Percentiles rank a stretch among this genome's conserved stretches.
Conservation (phyloP, 2,888 invertebrate genomes). For the Cinara cedri region DNA sequence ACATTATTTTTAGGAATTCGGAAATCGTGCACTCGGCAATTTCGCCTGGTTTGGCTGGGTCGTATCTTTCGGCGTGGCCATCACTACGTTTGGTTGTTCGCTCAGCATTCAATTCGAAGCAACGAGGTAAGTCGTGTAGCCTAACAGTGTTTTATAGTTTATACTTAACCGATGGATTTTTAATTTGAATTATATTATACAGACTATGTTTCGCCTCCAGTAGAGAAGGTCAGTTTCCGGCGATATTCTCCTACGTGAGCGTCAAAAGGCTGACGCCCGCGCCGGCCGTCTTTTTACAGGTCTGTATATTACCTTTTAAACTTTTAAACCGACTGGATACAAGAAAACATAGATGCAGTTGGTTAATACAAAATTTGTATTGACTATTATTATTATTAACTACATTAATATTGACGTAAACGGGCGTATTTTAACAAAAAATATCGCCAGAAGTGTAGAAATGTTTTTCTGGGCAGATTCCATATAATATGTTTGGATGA, state of each 20-base stretch:
- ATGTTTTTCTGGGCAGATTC: too few species aligned
- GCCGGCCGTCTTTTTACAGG: constrained; percentile 82
- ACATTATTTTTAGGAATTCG: constrained; percentile 66
- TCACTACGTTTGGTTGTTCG: constrained; percentile 80
- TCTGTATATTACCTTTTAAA: too few species aligned
- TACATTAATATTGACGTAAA: too few species aligned
- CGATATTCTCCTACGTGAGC: constrained; percentile 80
- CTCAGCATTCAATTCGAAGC: constrained; percentile 79
- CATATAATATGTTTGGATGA: too few species aligned
- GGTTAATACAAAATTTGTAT: too few species aligned
- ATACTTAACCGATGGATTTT: background rate
- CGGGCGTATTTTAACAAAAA: too few species aligned
- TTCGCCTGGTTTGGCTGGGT: constrained; percentile 71
- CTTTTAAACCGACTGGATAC: too few species aligned
- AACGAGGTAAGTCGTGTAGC: constrained; percentile 66
- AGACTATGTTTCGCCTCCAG: constrained; percentile 85
- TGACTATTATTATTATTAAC: too few species aligned
- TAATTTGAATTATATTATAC: constrained; percentile 58
- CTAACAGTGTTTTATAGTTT: too few species aligned
- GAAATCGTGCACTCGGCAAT: constrained; percentile 71
- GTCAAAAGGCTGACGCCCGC: constrained; percentile 76
- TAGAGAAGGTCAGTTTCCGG: constrained; percentile 79
- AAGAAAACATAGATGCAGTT: too few species aligned
- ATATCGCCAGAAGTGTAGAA: too few species aligned
- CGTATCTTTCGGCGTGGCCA: constrained; percentile 78